A percentile compares a stretch with the other conserved stretches of the same genome.
These are phyloP conservation scores for Nesidiocoris tenuis DNA, from an alignment of 2,888 invertebrate species.

Conservation along the genomic window DNA sequence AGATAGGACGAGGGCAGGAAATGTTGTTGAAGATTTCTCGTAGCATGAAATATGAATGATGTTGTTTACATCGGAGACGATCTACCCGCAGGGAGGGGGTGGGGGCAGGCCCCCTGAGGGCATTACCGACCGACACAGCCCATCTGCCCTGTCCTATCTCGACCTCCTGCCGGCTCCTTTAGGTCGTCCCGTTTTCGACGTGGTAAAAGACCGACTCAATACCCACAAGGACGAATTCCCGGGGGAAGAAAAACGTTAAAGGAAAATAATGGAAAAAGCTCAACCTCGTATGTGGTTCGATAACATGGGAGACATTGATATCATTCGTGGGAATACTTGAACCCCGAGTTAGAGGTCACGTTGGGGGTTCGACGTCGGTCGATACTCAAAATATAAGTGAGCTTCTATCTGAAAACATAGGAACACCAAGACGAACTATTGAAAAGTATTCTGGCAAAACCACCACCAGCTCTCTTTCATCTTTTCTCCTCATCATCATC, in stretches of 20 bases:
- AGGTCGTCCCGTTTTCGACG: background rate
- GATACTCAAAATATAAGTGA: no score
- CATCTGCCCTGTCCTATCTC: background rate
- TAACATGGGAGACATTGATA: no score
- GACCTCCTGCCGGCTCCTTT: background rate
- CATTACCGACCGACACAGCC: background rate
- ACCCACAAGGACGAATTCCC: background rate
- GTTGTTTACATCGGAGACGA: constrained; percentile 32
- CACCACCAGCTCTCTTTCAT: no score
- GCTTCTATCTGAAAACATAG: no score
- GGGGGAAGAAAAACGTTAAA: background rate
- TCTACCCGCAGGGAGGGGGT: background rate
- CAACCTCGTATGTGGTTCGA: no score
- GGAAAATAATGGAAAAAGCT: no score
- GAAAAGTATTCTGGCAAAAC: no score
- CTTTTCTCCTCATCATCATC: no score
- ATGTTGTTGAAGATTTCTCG: constrained; percentile 16
- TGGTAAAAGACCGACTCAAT: background rate
- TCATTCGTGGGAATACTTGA: no score
- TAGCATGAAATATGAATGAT: constrained; percentile 33
- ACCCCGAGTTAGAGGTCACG: no score
- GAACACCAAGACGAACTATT: no score
- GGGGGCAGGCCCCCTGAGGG: background rate
- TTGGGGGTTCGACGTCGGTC: no score
- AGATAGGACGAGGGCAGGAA: background rate